phyloP scores from a whole-genome alignment of 2,797 vertebrate species.

The Pseudochromis fuscus region DNA sequence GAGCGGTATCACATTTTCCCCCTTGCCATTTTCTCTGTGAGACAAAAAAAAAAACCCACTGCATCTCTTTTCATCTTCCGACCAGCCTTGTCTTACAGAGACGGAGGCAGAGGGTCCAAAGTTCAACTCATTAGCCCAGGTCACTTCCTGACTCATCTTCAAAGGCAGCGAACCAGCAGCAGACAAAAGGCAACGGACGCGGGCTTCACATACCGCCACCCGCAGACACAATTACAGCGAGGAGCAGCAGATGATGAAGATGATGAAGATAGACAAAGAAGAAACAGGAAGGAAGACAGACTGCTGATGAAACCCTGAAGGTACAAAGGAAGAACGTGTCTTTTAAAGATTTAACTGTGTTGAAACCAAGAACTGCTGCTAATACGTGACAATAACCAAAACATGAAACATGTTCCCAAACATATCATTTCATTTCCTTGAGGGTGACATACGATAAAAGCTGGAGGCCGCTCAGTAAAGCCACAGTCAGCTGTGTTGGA shows the following conservation, averaged over 20 bases:
- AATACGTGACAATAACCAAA: background rate
- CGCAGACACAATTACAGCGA: conserved; percentile 53
- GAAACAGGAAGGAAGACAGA: conserved; percentile 10
- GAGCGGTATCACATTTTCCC: conserved; percentile 76
- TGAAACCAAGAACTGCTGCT: background rate
- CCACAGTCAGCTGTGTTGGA: background rate
- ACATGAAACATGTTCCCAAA: background rate
- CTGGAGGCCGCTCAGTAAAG: background rate
- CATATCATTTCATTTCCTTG: background rate
- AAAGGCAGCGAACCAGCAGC: conserved; percentile 55
- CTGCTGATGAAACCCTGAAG: conserved; percentile 14
- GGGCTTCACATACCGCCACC: conserved; percentile 57
- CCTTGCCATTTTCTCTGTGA: conserved; percentile 37
- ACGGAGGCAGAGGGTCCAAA: conserved; percentile 84
- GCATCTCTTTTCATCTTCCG: conserved; percentile 89
- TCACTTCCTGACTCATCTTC: conserved; percentile 90
- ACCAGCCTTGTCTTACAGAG: conserved; percentile 83
- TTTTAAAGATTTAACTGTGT: background rate
- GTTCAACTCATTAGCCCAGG: conserved; percentile 90
- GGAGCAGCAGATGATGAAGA: conserved; percentile 28
- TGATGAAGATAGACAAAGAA: conserved; percentile 9
- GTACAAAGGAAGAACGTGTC: background rate
- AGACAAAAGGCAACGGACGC: conserved; percentile 50
- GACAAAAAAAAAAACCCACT: conserved; percentile 79
- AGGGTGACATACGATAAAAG: background rate